Evolutionary conservation across 2,888 invertebrate species (phyloP), one percentile per base, ranked within the genome.

Genomic region (Ophraella communa): DNA sequence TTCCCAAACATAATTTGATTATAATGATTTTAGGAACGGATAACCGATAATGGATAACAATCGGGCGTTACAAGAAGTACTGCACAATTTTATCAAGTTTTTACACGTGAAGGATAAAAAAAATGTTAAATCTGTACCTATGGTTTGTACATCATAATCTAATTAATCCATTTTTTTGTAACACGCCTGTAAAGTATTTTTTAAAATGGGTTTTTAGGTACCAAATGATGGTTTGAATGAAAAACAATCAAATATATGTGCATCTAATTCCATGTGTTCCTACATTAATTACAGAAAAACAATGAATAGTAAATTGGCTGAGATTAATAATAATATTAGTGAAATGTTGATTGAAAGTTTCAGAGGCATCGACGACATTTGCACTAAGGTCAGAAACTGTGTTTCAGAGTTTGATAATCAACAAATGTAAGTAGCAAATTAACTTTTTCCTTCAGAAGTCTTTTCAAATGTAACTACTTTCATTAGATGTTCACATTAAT

Each of bases 341-440:
- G 52, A 52, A 10, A 71, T 73, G 68, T 59, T 76, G 14, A 66
- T 64, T 14, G 76, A 76, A 33, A 75, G 75, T 30, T 71, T 70
- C 35, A 68, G 62, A 8, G 75, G 73, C 5, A 76, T 77, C 17
- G 75, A 77, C 53, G 62, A 59, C 39, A 74, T 77, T 49, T 77
- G 76, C 49, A 69, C 69, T 7, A 74, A 71, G 64, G 76, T 77
- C 24, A 65, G 75, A 30, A 49, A 72, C 17, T 76, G 75, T 30
- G 57, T 77, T 11, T 33, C 35, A 10, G 66, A 71, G 11, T 60
- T 61, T 44, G 27, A 55, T 44, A 5, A 39, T 17, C 23, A 39
- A 39, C 39, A 39, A 39, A 14, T 39, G 39, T 39, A 39, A 14
- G 39, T 39, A 64, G 24, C 42, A 39, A 51, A 27, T 44, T n/a